Evolutionary conservation across 2,797 vertebrate species (phyloP), one percentile per base, ranked within the genome.

Genomic region (Vultur gryphus): DNA sequence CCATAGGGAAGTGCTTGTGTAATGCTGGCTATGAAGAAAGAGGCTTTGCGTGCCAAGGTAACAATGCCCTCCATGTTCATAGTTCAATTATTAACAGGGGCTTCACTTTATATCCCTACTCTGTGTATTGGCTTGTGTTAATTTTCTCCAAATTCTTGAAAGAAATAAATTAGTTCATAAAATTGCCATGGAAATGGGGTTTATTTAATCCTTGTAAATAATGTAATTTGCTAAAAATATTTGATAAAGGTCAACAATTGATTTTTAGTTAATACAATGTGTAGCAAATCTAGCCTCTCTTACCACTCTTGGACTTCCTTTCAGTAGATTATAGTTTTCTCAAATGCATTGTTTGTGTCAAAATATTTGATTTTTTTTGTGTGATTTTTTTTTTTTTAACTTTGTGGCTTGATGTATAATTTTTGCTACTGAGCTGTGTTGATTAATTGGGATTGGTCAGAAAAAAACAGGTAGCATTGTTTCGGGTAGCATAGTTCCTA

Each of bases 1-100:
- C 99, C 66, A 99, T 99, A 66, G 99, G 99, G 96, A 99, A 99
- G 98, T 99, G 99, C 95, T 98, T 99, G 55, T 99, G 99, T 96
- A 98, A 99, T 94, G 98, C 99, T 10, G 99, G 99, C 61, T 99
- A 98, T 33, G 99, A 99, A 94, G 99, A 99, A 96, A 98, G 98
- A 97, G 99, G 98, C 94, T 99, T 97, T 94, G 97, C 98, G 87
- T 99, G 99, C 97, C 99, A 99, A 99, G 99, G 99, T 99, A 99
- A 98, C 84, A 43, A 28, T 49, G 37, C 71, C 48, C 70, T 69
- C n/a, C 64, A 7, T 65, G 65, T 20, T 78, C 66, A 5, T 1
- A 10, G 49, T 28, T 75, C n/a, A 39, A 16, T 93, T 65, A 58
- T 61, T 33, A 71, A 48, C 62, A 71, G 80, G 43, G 33, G 66